These are phyloP conservation scores for Leiothrix lutea DNA, from an alignment of 2,113 vertebrate genomes.

Conservation along the genomic window DNA sequence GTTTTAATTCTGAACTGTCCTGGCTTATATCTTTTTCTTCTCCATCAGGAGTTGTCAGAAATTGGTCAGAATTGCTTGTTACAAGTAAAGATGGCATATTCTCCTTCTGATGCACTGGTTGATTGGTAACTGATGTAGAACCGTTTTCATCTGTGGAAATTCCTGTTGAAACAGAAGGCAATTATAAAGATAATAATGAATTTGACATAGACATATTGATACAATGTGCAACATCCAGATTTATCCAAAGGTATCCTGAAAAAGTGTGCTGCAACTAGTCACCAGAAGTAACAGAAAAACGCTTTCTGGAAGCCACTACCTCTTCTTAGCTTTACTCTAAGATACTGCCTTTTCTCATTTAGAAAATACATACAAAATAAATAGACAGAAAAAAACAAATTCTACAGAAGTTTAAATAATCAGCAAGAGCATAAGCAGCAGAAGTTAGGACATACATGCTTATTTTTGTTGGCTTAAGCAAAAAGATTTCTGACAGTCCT, in stretches of 20 bases:
- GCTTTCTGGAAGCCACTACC: neutral
- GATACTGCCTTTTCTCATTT: neutral
- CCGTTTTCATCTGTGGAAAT: conserved; percentile 69
- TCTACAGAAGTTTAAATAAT: neutral
- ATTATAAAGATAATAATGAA: neutral
- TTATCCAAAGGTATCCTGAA: neutral
- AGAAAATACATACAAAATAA: neutral
- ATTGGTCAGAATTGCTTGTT: conserved; percentile 90
- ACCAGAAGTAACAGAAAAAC: neutral
- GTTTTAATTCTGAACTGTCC: conserved; percentile 80
- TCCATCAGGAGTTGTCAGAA: conserved; percentile 89
- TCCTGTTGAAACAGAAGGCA: conserved; percentile 67
- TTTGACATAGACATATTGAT: neutral
- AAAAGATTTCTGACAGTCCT: neutral
- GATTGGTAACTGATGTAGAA: conserved; percentile 80
- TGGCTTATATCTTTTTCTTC: conserved; percentile 79
- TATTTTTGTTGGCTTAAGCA: neutral
- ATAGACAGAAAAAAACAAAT: neutral
- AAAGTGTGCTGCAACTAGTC: neutral
- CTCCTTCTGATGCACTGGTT: conserved; percentile 81
- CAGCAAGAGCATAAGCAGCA: neutral
- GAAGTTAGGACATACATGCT: neutral
- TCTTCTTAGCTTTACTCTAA: neutral
- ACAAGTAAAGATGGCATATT: conserved; percentile 72
- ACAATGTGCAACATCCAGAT: neutral